Conservation (phyloP, 2,113 vertebrate species). For the Hippopotamus amphibius region DNA sequence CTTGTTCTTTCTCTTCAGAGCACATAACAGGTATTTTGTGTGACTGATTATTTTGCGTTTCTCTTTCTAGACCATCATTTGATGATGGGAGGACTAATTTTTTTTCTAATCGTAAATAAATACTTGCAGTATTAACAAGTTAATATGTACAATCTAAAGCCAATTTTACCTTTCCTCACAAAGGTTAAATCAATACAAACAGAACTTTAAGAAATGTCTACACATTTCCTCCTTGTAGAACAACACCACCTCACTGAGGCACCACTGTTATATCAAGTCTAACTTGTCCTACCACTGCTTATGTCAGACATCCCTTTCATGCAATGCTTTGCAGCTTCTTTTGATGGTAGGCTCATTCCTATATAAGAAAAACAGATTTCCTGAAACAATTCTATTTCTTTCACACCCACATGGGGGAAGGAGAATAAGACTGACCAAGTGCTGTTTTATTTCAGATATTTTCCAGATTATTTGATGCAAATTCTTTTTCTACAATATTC, state of each 20-base stretch:
- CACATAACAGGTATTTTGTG: background rate
- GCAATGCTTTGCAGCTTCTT: background rate
- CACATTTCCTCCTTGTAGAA: background rate
- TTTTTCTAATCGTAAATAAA: background rate
- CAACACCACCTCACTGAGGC: background rate
- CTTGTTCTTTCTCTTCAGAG: background rate
- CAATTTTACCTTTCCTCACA: background rate
- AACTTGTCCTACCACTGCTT: background rate
- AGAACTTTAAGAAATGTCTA: background rate
- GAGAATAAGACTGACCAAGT: conserved; percentile 63
- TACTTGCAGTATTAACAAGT: background rate
- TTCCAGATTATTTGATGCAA: conserved; percentile 90
- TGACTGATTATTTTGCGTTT: background rate
- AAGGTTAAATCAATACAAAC: background rate
- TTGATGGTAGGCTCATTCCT: background rate
- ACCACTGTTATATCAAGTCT: background rate
- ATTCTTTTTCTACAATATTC: conserved; percentile 87
- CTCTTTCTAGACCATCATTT: background rate
- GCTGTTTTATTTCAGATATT: conserved; percentile 89
- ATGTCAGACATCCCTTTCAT: background rate
- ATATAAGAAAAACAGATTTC: conserved; percentile 60
- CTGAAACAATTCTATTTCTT: conserved; percentile 61
- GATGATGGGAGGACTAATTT: background rate
- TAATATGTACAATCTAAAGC: background rate
- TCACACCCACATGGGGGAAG: conserved; percentile 56